Base-by-base conservation (phyloP, 2,888 invertebrate species). In the Microplitis deprimator region DNA sequence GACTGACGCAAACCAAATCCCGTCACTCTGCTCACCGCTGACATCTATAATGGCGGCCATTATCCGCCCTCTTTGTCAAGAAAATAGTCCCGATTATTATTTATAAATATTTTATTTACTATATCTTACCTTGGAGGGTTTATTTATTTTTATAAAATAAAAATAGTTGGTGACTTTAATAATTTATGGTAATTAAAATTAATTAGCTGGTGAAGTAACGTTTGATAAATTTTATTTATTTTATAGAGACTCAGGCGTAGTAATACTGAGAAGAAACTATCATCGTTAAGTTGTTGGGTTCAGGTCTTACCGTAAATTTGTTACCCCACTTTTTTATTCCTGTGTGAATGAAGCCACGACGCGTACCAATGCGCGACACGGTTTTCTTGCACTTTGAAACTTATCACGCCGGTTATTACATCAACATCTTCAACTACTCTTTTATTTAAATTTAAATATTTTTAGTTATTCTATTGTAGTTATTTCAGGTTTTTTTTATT, bases 31-130 rank as follows among this genome's bases (percentile, higher is more conserved):
- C 83, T 85, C 83, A 86, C 86, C 85, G 86, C 87, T 88, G 89
- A 89, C 89, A 89, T 87, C 89, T 88, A 89, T 87, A 89, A 89
- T 89, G 89, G 89, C 88, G 86, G 87, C 86, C 87, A 85, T 76
- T 77, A 81, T 83, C 82, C 80, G 80, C 82, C 84, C 83, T 29
- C 29, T 29, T 83, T 83, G 82, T 81, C 8, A 77, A 81, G 77
- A 83, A 83, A 83, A 79, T 83, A 83, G 83, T 83, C 77, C 83
- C 80, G 70, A 41, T 8, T 41, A 71, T 10, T 17, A 8, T 69
- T 67, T 16, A 5, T 13, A 67, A n/a, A 20, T 38, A 13, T 38
- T 59, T 20, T 50, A 13, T 3, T 50, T 8, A 1, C 13, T 50
- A 3, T 4, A 1, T 50, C 13, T 50, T 50, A 50, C 13, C 13